Percentiles rank a stretch among this genome's conserved stretches.
Evolutionary conservation across 1,140 invertebrate genomes (phyloP).

Genomic region (Anoplolepis gracilipes): DNA sequence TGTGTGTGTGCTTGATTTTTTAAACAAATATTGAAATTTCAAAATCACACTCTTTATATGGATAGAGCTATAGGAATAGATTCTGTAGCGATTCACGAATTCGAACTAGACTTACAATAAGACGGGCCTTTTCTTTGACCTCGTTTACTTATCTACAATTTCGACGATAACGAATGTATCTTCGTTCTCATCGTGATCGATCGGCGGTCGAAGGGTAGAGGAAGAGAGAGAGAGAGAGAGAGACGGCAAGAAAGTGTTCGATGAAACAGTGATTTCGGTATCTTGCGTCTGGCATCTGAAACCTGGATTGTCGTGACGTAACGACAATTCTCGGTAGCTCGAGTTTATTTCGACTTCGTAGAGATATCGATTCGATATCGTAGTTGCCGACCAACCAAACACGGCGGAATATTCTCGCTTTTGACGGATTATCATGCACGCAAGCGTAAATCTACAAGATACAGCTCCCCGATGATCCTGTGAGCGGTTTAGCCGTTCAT

Average conservation of each 20-base stretch:
- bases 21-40: background rate
- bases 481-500: background rate
- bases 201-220: conserved; percentile 35
- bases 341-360: conserved; percentile 65
- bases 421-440: conserved; percentile 17
- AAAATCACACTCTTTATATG: background rate
- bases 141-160: conserved; percentile 61
- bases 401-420: conserved; percentile 30
- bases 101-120: conserved; percentile 1
- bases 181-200: conserved; percentile 54
- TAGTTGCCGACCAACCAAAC: conserved; percentile 17
- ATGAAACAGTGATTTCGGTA: conserved; percentile 61
- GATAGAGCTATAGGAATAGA: background rate
- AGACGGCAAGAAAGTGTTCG: background rate
- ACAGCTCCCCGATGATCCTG: background rate
- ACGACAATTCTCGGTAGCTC: conserved; percentile 34
- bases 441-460: background rate
- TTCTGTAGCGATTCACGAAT: background rate
- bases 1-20: too few relatives aligned
- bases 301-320: conserved; percentile 66
- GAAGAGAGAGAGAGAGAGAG: conserved; percentile 10
- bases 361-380: conserved; percentile 59
- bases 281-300: conserved; percentile 47
- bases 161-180: conserved; percentile 53
- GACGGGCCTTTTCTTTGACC: conserved; percentile 57